phyloP scores from a whole-genome alignment of 2,113 vertebrate genomes.

The Archilochus colubris region DNA sequence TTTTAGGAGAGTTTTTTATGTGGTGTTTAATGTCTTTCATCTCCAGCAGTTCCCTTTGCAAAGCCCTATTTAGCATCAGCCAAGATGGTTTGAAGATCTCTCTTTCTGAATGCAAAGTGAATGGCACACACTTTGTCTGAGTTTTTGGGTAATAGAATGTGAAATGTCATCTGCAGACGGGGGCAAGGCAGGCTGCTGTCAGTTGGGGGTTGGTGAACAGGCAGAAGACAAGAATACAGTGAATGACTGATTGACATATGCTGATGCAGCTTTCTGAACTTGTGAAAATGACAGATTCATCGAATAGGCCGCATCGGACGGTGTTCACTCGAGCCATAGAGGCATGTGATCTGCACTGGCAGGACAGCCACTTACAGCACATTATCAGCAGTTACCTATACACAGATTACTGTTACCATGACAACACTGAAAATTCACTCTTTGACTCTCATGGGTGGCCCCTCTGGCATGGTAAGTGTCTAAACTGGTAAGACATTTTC shows the following conservation, averaged over 20 bases:
- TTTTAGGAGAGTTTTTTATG: conserved; percentile 21
- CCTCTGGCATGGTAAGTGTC: conserved; percentile 94
- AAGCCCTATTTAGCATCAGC: conserved; percentile 30
- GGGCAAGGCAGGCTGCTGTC: background rate
- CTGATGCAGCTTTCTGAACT: conserved; percentile 74
- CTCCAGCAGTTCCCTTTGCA: conserved; percentile 31
- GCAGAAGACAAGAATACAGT: conserved; percentile 49
- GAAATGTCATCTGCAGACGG: conserved; percentile 4
- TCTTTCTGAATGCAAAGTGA: conserved; percentile 43
- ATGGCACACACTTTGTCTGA: conserved; percentile 28
- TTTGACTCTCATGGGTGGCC: conserved; percentile 94
- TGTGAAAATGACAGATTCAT: conserved; percentile 82
- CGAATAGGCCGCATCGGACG: conserved; percentile 89
- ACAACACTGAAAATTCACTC: conserved; percentile 89
- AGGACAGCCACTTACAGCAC: conserved; percentile 95
- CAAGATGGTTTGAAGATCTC: conserved; percentile 16
- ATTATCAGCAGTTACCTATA: conserved; percentile 93
- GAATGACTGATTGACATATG: conserved; percentile 57
- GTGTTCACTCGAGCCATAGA: conserved; percentile 97
- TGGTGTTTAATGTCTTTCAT: background rate
- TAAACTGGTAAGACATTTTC: conserved; percentile 74
- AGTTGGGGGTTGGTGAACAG: conserved; percentile 16
- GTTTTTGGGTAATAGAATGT: conserved; percentile 26
- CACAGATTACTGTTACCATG: conserved; percentile 94
- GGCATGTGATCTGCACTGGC: conserved; percentile 97